Evolutionary conservation across 2,797 vertebrate genomes (phyloP).

Genomic region (Hippocampus kuda): DNA sequence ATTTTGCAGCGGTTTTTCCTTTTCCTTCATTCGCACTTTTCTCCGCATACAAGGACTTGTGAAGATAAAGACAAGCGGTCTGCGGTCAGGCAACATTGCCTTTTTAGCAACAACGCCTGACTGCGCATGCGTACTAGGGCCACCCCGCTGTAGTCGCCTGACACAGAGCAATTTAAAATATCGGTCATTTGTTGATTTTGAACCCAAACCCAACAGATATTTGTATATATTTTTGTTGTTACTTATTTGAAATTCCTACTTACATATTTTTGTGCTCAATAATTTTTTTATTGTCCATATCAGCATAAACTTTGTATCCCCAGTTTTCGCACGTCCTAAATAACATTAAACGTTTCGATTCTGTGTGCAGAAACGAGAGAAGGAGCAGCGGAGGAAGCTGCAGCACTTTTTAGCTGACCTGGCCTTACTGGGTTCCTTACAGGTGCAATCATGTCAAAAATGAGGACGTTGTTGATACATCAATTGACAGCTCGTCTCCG

Average conservation of each 20-base stretch:
- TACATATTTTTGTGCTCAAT: no score
- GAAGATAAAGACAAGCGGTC: not conserved
- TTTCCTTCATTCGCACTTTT: not conserved
- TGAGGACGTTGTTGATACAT: not conserved
- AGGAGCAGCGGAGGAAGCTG: constrained; percentile 63
- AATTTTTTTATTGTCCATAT: no score
- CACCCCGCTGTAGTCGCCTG: not conserved
- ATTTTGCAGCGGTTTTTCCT: not conserved
- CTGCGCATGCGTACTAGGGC: not conserved
- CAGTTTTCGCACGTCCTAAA: not conserved
- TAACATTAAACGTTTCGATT: not conserved
- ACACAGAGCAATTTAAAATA: not conserved
- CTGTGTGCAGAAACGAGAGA: constrained; percentile 51
- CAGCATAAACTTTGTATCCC: no score
- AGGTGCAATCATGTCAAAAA: constrained; percentile 43
- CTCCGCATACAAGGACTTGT: not conserved
- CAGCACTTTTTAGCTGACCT: constrained; percentile 66
- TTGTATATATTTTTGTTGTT: no score
- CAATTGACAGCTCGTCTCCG: not conserved
- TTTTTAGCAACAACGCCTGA: not conserved
- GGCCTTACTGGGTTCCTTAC: constrained; percentile 66
- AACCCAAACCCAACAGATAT: no score
- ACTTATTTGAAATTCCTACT: no score
- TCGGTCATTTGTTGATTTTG: not conserved
- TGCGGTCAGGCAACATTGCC: not conserved